These are phyloP conservation scores for Cheilosia soror DNA, from an alignment of 2,888 invertebrate species.

Conservation along the genomic window DNA sequence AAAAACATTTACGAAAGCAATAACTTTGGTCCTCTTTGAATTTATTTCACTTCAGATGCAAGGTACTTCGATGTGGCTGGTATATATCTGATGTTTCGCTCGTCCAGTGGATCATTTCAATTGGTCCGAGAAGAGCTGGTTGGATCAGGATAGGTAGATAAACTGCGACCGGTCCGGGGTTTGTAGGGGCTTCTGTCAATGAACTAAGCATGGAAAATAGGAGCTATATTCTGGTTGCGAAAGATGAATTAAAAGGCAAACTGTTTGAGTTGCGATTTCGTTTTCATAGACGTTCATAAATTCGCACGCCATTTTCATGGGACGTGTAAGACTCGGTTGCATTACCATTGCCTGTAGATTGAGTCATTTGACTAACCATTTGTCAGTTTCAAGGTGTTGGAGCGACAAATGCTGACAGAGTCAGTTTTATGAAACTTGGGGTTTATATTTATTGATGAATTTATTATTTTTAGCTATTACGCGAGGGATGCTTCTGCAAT, in stretches of 20 bases:
- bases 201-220: slow-evolving; percentile 13
- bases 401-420: background rate
- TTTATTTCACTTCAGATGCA: slow-evolving; percentile 64
- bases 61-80: slow-evolving; percentile 4
- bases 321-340: slow-evolving; percentile 8
- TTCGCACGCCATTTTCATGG: slow-evolving; percentile 1
- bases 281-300: slow-evolving; percentile 35
- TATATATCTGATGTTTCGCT: slow-evolving; percentile 1
- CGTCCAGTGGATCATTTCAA: slow-evolving; percentile 37
- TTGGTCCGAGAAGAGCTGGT: slow-evolving; percentile 3
- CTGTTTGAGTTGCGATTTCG: slow-evolving; percentile 13
- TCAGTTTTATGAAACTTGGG: too few species aligned
- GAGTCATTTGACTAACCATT: background rate
- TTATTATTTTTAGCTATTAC: too few species aligned
- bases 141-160: slow-evolving; percentile 24
- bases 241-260: slow-evolving; percentile 25
- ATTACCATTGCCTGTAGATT: background rate
- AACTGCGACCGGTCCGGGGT: background rate
- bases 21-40: slow-evolving; percentile 54
- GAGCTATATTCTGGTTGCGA: background rate
- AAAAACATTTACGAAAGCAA: slow-evolving; percentile 70
- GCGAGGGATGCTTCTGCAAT: too few species aligned
- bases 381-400: background rate
- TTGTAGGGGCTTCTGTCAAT: slow-evolving; percentile 33
- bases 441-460: too few species aligned